Evolutionary conservation across 2,113 vertebrate species (phyloP).

Genomic region (Paraplagusia blochii): DNA sequence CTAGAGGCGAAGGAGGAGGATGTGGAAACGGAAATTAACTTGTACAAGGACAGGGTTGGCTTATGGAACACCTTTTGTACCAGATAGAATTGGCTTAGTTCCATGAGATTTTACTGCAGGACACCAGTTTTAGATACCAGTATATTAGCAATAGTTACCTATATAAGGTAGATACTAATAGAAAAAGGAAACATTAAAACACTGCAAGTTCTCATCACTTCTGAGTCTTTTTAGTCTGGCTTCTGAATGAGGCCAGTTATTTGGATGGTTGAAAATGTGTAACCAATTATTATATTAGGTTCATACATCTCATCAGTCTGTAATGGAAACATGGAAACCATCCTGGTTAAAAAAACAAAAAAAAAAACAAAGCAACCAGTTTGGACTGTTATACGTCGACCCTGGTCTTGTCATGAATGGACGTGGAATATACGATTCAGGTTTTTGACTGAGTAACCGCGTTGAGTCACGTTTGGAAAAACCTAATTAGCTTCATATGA

Average conservation of each 20-base stretch:
- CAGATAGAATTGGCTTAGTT: no score
- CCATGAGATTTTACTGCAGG: no score
- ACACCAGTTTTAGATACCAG: no score
- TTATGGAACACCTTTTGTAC: no score
- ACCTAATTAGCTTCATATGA: slow-evolving; percentile 60
- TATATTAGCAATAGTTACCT: no score
- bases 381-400: background rate
- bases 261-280: no score
- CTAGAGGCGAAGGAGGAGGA: slow-evolving; percentile 7
- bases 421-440: slow-evolving; percentile 54
- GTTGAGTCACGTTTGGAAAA: slow-evolving; percentile 55
- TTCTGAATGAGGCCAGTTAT: no score
- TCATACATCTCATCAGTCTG: slow-evolving; percentile 8
- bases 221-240: no score
- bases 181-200: no score
- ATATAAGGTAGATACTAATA: no score
- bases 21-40: slow-evolving; percentile 1
- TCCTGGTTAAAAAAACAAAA: slow-evolving; percentile 7
- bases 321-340: background rate
- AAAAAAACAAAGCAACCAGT: slow-evolving; percentile 1
- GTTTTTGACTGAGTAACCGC: slow-evolving; percentile 40
- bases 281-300: slow-evolving; percentile 6
- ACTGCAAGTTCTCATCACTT: no score
- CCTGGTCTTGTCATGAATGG: slow-evolving; percentile 24
- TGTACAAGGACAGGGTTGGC: background rate